Conservation (phyloP, 2,113 vertebrate species). For the Salvelinus fontinalis region DNA sequence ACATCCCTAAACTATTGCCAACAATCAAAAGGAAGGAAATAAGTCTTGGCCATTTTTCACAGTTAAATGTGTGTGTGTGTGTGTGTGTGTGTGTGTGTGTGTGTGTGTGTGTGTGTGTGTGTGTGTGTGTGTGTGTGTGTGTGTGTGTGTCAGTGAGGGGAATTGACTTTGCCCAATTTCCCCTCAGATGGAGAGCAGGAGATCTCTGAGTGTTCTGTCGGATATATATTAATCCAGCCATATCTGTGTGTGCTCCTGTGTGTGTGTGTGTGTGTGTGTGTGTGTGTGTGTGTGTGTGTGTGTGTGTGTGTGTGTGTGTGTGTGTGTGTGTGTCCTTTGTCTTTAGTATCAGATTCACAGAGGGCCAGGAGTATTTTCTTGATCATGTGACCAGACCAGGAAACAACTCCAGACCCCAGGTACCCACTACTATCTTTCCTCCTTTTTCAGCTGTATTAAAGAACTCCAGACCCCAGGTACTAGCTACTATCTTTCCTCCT, state of each 20-base stretch:
- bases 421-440: too few species aligned
- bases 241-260: conserved; percentile 38
- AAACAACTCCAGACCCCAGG: too few species aligned
- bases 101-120: background rate
- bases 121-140: background rate
- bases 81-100: conserved; percentile 30
- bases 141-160: conserved; percentile 46
- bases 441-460: too few species aligned
- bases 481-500: too few species aligned
- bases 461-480: too few species aligned
- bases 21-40: conserved; percentile 47
- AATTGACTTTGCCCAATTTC: conserved; percentile 46
- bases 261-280: conserved; percentile 1
- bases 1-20: conserved; percentile 4
- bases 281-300: background rate
- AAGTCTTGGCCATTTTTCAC: conserved; percentile 41
- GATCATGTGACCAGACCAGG: too few species aligned
- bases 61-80: conserved; percentile 27
- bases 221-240: conserved; percentile 58
- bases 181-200: conserved; percentile 44
- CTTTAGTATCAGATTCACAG: too few species aligned
- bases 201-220: conserved; percentile 50
- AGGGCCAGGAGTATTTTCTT: too few species aligned
- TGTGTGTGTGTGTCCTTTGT: background rate
- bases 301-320: background rate